A percentile compares a stretch with the other conserved stretches of the same genome.
Conservation (phyloP, 1,140 invertebrate genomes). For the Tenebrio molitor region DNA sequence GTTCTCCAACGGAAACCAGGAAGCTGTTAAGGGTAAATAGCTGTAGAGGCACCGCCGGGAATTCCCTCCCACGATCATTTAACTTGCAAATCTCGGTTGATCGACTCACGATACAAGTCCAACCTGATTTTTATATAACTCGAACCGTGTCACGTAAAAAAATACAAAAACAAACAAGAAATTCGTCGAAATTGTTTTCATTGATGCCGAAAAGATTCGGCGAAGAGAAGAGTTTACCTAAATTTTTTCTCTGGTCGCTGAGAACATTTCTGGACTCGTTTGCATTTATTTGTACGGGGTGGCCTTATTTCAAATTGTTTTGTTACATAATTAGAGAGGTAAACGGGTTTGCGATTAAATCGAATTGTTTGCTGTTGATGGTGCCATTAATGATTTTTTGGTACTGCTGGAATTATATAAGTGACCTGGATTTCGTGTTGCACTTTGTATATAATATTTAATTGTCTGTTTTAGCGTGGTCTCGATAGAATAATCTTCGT, state of each 20-base stretch:
- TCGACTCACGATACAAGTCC: too few species aligned
- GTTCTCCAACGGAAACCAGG: too few species aligned
- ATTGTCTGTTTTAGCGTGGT: conserved; percentile 20
- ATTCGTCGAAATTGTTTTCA: too few species aligned
- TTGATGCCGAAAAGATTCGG: too few species aligned
- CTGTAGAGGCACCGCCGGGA: too few species aligned
- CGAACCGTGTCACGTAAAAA: not conserved
- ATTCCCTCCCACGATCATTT: too few species aligned
- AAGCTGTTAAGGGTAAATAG: conserved; percentile 14
- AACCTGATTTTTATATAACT: too few species aligned
- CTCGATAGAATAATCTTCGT: conserved; percentile 22
- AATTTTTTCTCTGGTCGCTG: too few species aligned
- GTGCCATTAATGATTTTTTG: conserved; percentile 22
- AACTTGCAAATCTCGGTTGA: not conserved
- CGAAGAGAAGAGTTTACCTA: too few species aligned
- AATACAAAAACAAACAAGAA: too few species aligned
- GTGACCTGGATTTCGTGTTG: conserved; percentile 6
- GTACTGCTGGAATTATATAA: conserved; percentile 2
- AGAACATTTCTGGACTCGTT: too few species aligned
- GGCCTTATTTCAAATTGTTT: not conserved
- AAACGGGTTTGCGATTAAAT: conserved; percentile 7
- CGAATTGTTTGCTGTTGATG: conserved; percentile 20
- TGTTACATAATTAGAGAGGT: conserved; percentile 15
- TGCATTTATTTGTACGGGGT: not conserved
- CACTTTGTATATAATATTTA: conserved; percentile 13